phyloP scores from a whole-genome alignment of 2,113 vertebrate genomes.

The Danionella cerebrum region DNA sequence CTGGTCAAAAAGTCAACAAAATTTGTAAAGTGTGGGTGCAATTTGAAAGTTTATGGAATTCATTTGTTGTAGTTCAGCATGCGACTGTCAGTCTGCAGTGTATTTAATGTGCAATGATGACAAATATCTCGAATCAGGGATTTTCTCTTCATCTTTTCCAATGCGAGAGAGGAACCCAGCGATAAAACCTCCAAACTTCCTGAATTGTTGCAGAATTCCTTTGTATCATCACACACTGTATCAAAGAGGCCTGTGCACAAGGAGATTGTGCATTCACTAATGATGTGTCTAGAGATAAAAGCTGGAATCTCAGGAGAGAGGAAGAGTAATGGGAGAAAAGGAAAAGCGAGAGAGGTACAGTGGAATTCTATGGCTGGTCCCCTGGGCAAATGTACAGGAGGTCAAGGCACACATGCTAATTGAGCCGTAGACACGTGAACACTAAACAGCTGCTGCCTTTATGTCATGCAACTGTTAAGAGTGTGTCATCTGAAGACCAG shows the following conservation, averaged over 20 bases:
- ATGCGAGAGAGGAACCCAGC: not conserved
- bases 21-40: no score
- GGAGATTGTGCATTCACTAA: conserved; percentile 13
- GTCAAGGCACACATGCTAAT: conserved; percentile 32
- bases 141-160: not conserved
- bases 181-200: not conserved
- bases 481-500: not conserved
- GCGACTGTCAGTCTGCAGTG: not conserved
- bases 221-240: not conserved
- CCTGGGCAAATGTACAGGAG: conserved; percentile 11
- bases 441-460: not conserved
- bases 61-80: no score
- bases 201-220: conserved; percentile 14
- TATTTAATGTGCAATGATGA: not conserved
- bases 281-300: conserved; percentile 12
- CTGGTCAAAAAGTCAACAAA: no score
- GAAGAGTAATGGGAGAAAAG: not conserved
- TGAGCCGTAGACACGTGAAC: conserved; percentile 23
- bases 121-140: conserved; percentile 19
- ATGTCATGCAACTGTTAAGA: not conserved
- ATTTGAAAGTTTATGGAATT: no score
- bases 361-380: conserved; percentile 27
- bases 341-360: not conserved
- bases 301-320: conserved; percentile 14
- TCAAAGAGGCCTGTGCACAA: not conserved